A percentile compares a stretch with the other conserved stretches of the same genome.
phyloP scores from a whole-genome alignment of 2,113 vertebrate species.

The Ceyx cyanopectus region DNA sequence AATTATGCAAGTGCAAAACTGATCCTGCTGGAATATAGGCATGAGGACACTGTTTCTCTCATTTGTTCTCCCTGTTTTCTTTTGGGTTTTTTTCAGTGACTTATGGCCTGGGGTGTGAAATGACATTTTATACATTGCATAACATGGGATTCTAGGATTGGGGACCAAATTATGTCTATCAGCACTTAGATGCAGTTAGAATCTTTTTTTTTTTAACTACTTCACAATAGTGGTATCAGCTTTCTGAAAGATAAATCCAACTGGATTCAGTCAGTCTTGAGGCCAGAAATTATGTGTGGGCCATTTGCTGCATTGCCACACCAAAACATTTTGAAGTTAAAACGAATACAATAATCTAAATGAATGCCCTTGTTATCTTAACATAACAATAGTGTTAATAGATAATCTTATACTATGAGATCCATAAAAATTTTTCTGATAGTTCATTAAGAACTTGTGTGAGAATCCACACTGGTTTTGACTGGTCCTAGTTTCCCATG shows the following conservation, averaged over 20 bases:
- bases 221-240: neutral
- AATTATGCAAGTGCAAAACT: neutral
- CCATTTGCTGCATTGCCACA: neutral
- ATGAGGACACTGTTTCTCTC: neutral
- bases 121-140: neutral
- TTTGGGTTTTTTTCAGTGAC: neutral
- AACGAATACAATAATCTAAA: constrained; percentile 41
- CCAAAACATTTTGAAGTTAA: neutral
- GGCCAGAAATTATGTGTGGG: neutral
- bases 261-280: neutral
- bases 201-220: neutral
- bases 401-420: neutral
- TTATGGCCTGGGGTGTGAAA: neutral
- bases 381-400: neutral
- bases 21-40: neutral
- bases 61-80: neutral
- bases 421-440: neutral
- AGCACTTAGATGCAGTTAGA: neutral
- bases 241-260: neutral
- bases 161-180: neutral
- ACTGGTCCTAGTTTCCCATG: neutral
- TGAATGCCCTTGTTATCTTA: neutral
- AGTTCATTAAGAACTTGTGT: neutral
- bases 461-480: neutral
- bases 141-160: neutral